Evolutionary conservation across 2,113 vertebrate species (phyloP).

Genomic region (Apteryx mantelli): DNA sequence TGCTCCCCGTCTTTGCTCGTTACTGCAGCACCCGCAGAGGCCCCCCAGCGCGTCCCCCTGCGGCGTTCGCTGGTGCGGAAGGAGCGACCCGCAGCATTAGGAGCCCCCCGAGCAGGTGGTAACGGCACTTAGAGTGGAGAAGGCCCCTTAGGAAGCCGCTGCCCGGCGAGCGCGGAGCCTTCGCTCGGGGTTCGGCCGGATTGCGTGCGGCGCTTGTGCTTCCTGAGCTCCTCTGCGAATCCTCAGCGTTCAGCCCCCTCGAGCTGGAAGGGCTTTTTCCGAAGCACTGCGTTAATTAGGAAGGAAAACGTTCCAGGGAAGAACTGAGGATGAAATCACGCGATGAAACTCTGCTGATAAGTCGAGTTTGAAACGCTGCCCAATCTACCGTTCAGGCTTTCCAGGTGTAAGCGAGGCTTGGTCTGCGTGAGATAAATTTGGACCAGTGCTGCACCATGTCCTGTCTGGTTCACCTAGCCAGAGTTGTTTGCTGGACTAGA

Average conservation of each 20-base stretch:
- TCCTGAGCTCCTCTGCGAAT: accelerated
- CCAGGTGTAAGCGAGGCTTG: accelerated
- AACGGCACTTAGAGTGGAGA: slow-evolving; percentile 35
- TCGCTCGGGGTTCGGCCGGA: background rate
- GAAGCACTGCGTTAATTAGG: background rate
- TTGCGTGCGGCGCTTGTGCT: background rate
- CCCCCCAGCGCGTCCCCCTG: background rate
- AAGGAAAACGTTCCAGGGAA: background rate
- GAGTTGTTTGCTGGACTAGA: background rate
- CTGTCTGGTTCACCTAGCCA: background rate
- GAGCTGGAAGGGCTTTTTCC: background rate
- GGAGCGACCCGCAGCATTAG: slow-evolving; percentile 53
- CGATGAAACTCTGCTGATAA: background rate
- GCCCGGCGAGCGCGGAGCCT: accelerated
- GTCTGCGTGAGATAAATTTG: background rate
- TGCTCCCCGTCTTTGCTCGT: background rate
- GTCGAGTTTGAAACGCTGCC: background rate
- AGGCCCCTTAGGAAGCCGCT: background rate
- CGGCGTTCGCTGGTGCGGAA: slow-evolving; percentile 26
- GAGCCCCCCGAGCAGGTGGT: slow-evolving; percentile 4
- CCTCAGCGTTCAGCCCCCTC: accelerated
- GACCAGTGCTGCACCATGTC: background rate
- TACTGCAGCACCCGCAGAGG: background rate
- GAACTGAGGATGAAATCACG: accelerated
- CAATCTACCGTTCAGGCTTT: accelerated